These are phyloP conservation scores for Limenitis camilla DNA, from an alignment of 2,888 invertebrate genomes.

Conservation along the genomic window DNA sequence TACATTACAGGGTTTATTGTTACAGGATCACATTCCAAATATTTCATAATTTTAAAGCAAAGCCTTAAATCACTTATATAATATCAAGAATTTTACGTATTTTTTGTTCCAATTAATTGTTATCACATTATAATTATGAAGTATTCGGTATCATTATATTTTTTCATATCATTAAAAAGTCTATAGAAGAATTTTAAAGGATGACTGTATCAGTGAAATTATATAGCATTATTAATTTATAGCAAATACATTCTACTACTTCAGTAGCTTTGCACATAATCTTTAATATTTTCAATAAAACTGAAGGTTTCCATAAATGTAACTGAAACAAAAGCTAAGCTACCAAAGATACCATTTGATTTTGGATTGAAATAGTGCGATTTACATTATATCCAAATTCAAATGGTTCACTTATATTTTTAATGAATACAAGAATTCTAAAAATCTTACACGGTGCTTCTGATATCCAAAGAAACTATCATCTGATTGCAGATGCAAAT, in stretches of 20 bases:
- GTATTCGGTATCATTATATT: conserved; percentile 8
- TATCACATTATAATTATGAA: conserved; percentile 8
- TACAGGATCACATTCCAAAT: conserved; percentile 9
- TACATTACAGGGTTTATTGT: conserved; percentile 11
- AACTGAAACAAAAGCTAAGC: conserved; percentile 29
- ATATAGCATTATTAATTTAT: conserved; percentile 5
- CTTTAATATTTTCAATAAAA: background rate
- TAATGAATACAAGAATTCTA: conserved; percentile 30
- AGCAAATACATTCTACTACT: conserved; percentile 16
- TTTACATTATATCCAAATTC: conserved; percentile 31
- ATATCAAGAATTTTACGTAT: background rate
- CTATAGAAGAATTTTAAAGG: conserved; percentile 2
- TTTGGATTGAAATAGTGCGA: conserved; percentile 26
- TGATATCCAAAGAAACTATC: conserved; percentile 57
- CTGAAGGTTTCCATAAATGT: background rate
- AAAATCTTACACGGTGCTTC: conserved; percentile 59
- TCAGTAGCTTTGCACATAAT: conserved; percentile 18
- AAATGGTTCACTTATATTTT: conserved; percentile 33
- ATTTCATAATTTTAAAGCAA: conserved; percentile 17
- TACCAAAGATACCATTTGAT: conserved; percentile 43
- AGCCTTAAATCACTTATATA: background rate
- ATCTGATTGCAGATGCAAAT: conserved; percentile 60
- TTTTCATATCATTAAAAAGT: conserved; percentile 3
- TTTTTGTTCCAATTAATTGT: background rate
- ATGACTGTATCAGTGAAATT: conserved; percentile 8